Base-by-base conservation (phyloP, 2,888 invertebrate genomes). In the Stenchaetothrips biformis region DNA sequence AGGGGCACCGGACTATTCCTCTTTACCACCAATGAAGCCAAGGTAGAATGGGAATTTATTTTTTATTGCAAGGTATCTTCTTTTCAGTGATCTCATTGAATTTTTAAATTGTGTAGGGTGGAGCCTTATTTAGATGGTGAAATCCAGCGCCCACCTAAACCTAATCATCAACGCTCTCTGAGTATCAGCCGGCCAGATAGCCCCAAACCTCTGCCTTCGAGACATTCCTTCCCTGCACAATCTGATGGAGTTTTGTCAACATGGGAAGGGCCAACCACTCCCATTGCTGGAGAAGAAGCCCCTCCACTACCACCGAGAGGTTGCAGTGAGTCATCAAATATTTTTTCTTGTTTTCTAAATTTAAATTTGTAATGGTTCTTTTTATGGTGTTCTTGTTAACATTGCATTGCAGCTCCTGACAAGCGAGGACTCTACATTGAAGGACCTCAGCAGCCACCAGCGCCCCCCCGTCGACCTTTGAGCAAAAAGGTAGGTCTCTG, bases 261-360 rank as follows among this genome's bases (percentile, higher is more conserved):
- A 74, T 74, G 81, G 81, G 47, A 79, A 78, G 81, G 79, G 74
- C 25, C 77, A 83, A 84, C 92, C 85, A 88, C 89, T 87, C 87
- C 87, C 79, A 88, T 88, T 79, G 87, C 89, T 0, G 84, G 87
- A 82, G 88, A 90, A 81, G 91, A 91, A 83, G 95, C 95, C 0
- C 94, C 94, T 25, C 95, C 95, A 0, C 85, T 95, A 81, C 95
- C 95, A 6, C 95, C 95, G 0, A 88, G 95, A 82, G 94, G 94
- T 9, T 92, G 93, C 83, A 92, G 92, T 92, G 86, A 85, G 87
- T 85, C 27, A 18, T 37, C 37, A 37, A 37, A 37, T 4, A 37
- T 37, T 37, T 7, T 67, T 21, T 7, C 11, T 21, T 25, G 25
- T 7, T 7, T 37, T 53, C 0, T 25, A 47, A 49, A n/a, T 79